Base-by-base conservation (phyloP, 1,140 invertebrate genomes). In the Zaprionus nigranus region DNA sequence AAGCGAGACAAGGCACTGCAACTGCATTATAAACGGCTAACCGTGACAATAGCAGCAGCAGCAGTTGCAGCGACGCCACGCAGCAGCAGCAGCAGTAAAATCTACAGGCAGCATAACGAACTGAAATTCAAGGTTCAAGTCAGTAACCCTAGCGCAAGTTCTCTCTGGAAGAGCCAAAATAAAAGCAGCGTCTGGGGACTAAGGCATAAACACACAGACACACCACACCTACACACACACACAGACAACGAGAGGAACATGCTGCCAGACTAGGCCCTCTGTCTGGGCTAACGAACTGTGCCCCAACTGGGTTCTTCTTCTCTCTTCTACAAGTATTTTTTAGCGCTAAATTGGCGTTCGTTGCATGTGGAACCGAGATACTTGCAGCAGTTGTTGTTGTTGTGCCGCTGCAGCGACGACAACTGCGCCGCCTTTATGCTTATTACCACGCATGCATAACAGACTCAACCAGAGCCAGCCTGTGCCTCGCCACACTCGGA, bases 41-140 rank as follows among this genome's bases (percentile, higher is more conserved):
- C 69, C 82, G 78, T 85, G 82, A 84, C 75, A 85, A 73, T 76
- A 86, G 60, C n/a, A 13, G 40, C 15, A 24, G 22, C 46, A 40
- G 24, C 49, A 53, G 46, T 43, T 54, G 62, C 51, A 36, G 34
- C 49, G 60, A 51, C 54, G 54, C 17, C 75, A 71, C n/a, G 54
- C 61, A 62, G 70, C 79, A 40, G 53, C 36, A 30, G 54, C 43
- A 66, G 63, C 63, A 73, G 57, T 61, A 40, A 54, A 51, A 57
- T 70, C 65, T 74, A 65, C 57, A 78, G 57, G 75, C 78, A 88
- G 78, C 81, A 88, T 81, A 90, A 88, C 81, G 78, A 88, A 88
- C 85, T 81, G 43, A 90, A 81, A 88, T 77, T 90, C 85, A 90
- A 90, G 85, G 85, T 90, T 90, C 85, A 85, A 90, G 85, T 90